Evolutionary conservation across 2,113 vertebrate species (phyloP).

Genomic region (Cercocebus atys): DNA sequence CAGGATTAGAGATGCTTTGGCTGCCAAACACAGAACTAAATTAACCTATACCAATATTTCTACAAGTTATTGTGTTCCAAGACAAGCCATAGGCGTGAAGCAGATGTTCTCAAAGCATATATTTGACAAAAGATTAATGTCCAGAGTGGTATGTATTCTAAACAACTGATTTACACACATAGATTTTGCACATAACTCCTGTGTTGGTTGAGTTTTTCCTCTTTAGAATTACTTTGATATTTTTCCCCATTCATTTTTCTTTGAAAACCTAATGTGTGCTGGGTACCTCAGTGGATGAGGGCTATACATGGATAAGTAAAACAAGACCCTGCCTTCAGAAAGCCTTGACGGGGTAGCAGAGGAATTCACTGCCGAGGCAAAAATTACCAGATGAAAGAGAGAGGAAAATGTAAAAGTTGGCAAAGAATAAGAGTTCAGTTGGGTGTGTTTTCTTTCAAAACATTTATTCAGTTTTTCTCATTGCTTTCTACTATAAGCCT

Average conservation of each 20-base stretch:
- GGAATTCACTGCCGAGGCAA: neutral
- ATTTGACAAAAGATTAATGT: neutral
- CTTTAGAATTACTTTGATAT: neutral
- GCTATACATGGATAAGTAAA: neutral
- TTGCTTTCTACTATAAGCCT: neutral
- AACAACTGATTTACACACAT: neutral
- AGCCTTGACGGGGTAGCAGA: neutral
- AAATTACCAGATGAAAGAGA: neutral
- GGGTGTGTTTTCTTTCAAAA: neutral
- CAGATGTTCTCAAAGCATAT: neutral
- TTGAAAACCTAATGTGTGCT: neutral
- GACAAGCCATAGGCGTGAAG: neutral
- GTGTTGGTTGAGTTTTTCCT: neutral
- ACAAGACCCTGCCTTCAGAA: neutral
- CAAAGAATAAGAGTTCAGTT: neutral
- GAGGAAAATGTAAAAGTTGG: neutral
- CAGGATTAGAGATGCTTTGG: neutral
- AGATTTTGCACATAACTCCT: neutral
- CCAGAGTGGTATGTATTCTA: neutral
- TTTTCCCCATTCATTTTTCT: neutral
- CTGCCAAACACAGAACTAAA: neutral
- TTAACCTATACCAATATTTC: neutral
- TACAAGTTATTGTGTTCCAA: neutral
- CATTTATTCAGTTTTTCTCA: neutral
- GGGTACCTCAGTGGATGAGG: rapidly evolving